Conservation (phyloP, 2,888 invertebrate species). For the Drosophila maculinotata region DNA sequence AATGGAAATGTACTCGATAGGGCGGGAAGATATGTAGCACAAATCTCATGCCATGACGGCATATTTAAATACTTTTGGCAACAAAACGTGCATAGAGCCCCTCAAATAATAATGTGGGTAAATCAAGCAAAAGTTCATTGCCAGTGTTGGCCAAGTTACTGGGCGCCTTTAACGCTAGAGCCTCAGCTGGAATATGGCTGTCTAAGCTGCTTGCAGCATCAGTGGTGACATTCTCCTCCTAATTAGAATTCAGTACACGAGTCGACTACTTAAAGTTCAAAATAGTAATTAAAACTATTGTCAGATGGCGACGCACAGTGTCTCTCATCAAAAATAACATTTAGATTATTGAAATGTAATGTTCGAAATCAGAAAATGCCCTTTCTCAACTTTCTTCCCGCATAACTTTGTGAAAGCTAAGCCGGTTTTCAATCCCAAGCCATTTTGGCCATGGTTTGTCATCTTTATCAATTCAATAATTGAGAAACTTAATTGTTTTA, state of each 20-base stretch:
- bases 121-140: slow-evolving; percentile 55
- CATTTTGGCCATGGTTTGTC: too few relatives aligned
- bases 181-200: slow-evolving; percentile 33
- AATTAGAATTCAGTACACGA: slow-evolving; percentile 83
- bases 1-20: slow-evolving; percentile 41
- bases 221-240: slow-evolving; percentile 60
- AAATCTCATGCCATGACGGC: slow-evolving; percentile 64
- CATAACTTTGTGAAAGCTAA: too few relatives aligned
- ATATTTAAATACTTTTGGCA: slow-evolving; percentile 76
- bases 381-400: too few relatives aligned
- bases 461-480: too few relatives aligned
- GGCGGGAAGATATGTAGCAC: not conserved
- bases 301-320: slow-evolving; percentile 66
- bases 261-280: slow-evolving; percentile 80
- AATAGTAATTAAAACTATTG: slow-evolving; percentile 83
- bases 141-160: slow-evolving; percentile 8
- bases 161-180: not conserved
- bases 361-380: too few relatives aligned
- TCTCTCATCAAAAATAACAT: slow-evolving; percentile 27
- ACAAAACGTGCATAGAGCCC: slow-evolving; percentile 48
- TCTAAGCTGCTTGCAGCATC: slow-evolving; percentile 53
- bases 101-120: slow-evolving; percentile 29
- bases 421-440: too few relatives aligned
- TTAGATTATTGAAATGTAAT: slow-evolving; percentile 44
- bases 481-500: slow-evolving; percentile 48